Percentiles rank a stretch among this genome's conserved stretches.
phyloP scores from a whole-genome alignment of 2,888 invertebrate species.

The Incurvaria masculella region DNA sequence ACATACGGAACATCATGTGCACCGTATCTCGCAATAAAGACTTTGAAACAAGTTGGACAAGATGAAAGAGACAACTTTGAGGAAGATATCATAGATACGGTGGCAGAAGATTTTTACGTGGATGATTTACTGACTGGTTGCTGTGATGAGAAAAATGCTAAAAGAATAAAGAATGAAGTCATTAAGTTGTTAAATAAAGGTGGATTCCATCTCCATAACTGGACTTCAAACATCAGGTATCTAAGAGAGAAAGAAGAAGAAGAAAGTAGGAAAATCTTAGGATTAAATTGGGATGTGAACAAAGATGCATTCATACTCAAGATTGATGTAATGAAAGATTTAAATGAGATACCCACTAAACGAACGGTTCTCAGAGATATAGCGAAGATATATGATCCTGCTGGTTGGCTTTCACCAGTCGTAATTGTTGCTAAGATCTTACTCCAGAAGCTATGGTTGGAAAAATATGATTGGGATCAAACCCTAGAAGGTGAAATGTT shows the following conservation, averaged over 20 bases:
- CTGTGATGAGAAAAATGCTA: neutral
- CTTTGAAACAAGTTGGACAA: neutral
- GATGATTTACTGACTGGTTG: neutral
- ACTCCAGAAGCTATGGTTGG: neutral
- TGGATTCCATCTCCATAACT: neutral
- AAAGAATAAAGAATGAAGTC: neutral
- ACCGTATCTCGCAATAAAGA: neutral
- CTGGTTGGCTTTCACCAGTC: neutral
- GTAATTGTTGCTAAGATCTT: neutral
- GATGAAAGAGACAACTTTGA: neutral
- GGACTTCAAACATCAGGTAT: neutral
- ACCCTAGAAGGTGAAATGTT: neutral
- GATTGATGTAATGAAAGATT: neutral
- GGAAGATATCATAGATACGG: neutral
- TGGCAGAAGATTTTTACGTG: neutral
- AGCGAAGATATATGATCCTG: neutral
- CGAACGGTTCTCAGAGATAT: neutral
- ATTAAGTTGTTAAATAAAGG: neutral
- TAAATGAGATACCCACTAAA: neutral
- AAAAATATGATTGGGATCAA: neutral
- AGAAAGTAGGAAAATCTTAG: neutral
- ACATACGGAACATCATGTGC: neutral
- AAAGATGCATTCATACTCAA: neutral
- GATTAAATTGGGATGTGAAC: neutral
- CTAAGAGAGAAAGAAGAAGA: neutral